Evolutionary conservation across 2,888 invertebrate genomes (phyloP).

Genomic region (Netelia melanura): DNA sequence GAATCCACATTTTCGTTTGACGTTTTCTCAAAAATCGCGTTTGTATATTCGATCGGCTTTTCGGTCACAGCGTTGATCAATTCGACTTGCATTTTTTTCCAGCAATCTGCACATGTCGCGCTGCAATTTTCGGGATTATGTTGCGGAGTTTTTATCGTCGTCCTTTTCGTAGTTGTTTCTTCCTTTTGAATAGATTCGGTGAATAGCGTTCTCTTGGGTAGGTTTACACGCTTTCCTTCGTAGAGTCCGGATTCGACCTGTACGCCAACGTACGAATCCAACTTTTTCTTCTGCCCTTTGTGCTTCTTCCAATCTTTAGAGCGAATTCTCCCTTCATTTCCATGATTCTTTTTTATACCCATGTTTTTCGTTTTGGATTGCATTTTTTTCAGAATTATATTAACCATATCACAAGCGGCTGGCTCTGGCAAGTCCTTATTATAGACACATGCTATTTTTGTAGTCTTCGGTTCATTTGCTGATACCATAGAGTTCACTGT

Average conservation of each 20-base stretch:
- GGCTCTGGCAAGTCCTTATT: background rate
- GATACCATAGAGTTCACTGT: background rate
- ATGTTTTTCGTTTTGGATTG: background rate
- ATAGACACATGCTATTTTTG: background rate
- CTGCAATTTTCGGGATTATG: slow-evolving; percentile 59
- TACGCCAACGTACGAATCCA: slow-evolving; percentile 7
- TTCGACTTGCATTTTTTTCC: slow-evolving; percentile 59
- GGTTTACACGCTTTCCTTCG: slow-evolving; percentile 29
- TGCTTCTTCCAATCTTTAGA: slow-evolving; percentile 29
- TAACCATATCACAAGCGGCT: background rate
- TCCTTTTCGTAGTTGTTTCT: background rate
- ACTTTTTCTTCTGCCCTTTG: slow-evolving; percentile 34
- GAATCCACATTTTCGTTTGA: slow-evolving; percentile 68
- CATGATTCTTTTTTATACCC: background rate
- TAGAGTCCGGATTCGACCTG: slow-evolving; percentile 48
- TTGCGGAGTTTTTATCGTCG: background rate
- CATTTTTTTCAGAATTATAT: slow-evolving; percentile 6
- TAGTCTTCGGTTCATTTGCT: background rate
- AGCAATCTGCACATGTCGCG: slow-evolving; percentile 59
- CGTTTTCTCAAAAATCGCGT: slow-evolving; percentile 1
- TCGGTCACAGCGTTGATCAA: slow-evolving; percentile 38
- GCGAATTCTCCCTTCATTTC: background rate
- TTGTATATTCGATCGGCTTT: slow-evolving; percentile 6
- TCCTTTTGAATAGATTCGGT: slow-evolving; percentile 23
- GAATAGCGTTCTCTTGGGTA: slow-evolving; percentile 42